Percentiles rank a stretch among this genome's conserved stretches.
phyloP scores from a whole-genome alignment of 2,888 invertebrate species.

The Habrosyne pyritoides region DNA sequence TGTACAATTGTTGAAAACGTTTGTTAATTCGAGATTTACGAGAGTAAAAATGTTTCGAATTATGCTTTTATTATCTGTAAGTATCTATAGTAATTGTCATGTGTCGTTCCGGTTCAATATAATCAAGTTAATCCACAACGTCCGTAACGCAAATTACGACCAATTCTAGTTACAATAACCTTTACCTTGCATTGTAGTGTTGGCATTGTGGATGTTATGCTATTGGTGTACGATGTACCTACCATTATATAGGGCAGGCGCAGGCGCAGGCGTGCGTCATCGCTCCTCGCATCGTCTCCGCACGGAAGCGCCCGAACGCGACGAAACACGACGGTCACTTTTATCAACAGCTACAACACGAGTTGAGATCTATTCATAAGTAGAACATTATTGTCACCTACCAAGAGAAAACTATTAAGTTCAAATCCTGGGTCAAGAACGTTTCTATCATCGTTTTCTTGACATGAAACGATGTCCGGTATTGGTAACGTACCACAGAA shows the following conservation, averaged over 20 bases:
- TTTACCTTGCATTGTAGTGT: conserved; percentile 73
- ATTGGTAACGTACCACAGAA: too few relatives aligned
- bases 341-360: conserved; percentile 7
- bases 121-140: conserved; percentile 49
- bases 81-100: conserved; percentile 15
- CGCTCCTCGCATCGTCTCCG: conserved; percentile 3
- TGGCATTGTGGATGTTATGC: conserved; percentile 40
- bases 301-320: conserved; percentile 2
- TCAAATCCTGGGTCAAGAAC: too few relatives aligned
- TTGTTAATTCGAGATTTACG: not conserved
- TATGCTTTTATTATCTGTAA: conserved; percentile 9
- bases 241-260: conserved; percentile 19
- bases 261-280: conserved; percentile 23
- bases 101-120: conserved; percentile 36
- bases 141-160: conserved; percentile 55
- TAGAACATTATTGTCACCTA: not conserved
- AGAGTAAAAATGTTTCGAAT: conserved; percentile 4
- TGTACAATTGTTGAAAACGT: not conserved
- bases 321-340: not conserved
- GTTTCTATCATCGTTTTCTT: too few relatives aligned
- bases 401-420: too few relatives aligned
- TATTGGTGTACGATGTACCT: conserved; percentile 22
- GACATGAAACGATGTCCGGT: too few relatives aligned
- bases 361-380: conserved; percentile 9
- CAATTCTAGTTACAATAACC: conserved; percentile 71